Evolutionary conservation across 2,113 vertebrate genomes (phyloP).

Genomic region (Odobenus rosmarus): DNA sequence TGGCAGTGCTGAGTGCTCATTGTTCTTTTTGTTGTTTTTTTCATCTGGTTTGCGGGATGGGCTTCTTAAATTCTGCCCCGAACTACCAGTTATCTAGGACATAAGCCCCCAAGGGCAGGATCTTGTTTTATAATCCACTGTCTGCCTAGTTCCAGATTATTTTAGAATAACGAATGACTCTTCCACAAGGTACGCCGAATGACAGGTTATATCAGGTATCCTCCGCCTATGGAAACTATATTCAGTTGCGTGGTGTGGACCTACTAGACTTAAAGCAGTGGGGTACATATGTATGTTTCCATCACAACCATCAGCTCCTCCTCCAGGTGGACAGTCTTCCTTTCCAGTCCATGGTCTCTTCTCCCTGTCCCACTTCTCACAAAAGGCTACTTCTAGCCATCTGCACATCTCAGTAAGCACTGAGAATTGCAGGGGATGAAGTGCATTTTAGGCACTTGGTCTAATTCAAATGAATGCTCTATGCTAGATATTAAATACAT

Average conservation of each 20-base stretch:
- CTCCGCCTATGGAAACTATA: neutral
- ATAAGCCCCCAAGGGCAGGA: neutral
- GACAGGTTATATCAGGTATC: neutral
- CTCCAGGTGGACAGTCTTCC: neutral
- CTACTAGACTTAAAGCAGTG: neutral
- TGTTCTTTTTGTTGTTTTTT: neutral
- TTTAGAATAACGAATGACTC: neutral
- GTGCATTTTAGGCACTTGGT: neutral
- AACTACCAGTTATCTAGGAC: neutral
- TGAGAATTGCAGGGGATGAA: neutral
- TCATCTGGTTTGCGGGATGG: neutral
- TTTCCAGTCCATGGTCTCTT: neutral
- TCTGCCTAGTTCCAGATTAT: neutral
- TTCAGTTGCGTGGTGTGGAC: neutral
- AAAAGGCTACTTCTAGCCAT: neutral
- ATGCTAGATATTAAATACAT: neutral
- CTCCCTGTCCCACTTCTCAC: neutral
- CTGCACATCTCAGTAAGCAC: neutral
- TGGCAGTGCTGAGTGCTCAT: neutral
- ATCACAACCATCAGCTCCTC: neutral
- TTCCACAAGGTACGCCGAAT: neutral
- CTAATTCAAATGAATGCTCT: neutral
- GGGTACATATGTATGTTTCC: neutral
- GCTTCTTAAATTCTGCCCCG: neutral
- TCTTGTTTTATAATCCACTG: neutral